A percentile compares a stretch with the other conserved stretches of the same genome.
These are phyloP conservation scores for Labeo catla DNA, from an alignment of 2,113 vertebrate species.

Conservation along the genomic window DNA sequence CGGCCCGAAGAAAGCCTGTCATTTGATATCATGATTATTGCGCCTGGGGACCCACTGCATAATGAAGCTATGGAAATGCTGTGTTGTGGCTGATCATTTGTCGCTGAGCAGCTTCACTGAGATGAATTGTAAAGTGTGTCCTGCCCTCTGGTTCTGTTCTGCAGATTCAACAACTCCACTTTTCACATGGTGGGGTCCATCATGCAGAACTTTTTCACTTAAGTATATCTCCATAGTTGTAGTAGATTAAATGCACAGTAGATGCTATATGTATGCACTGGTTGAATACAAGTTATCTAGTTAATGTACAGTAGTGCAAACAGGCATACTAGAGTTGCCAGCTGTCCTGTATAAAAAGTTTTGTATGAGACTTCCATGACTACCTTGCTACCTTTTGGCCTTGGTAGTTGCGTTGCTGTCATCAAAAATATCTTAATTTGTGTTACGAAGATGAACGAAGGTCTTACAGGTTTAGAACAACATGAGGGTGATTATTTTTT, in stretches of 20 bases:
- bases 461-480: too few relatives aligned
- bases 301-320: background rate
- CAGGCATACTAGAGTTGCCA: background rate
- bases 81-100: conserved; percentile 32
- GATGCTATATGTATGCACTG: background rate
- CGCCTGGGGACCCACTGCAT: conserved; percentile 10
- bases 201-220: background rate
- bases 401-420: too few relatives aligned
- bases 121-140: conserved; percentile 16
- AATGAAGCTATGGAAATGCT: conserved; percentile 42
- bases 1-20: conserved; percentile 16
- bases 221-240: background rate
- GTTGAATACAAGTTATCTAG: background rate
- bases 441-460: too few relatives aligned
- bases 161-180: background rate
- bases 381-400: too few relatives aligned
- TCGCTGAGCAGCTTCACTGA: conserved; percentile 16
- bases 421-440: too few relatives aligned
- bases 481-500: too few relatives aligned
- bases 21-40: conserved; percentile 50
- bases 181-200: background rate
- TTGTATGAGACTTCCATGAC: background rate
- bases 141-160: conserved; percentile 6
- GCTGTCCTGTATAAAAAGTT: background rate
- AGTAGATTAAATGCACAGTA: background rate